Evolutionary conservation across 1,140 invertebrate genomes (phyloP), one percentile per base, ranked within the genome.

Genomic region (Ruditapes philippinarum): DNA sequence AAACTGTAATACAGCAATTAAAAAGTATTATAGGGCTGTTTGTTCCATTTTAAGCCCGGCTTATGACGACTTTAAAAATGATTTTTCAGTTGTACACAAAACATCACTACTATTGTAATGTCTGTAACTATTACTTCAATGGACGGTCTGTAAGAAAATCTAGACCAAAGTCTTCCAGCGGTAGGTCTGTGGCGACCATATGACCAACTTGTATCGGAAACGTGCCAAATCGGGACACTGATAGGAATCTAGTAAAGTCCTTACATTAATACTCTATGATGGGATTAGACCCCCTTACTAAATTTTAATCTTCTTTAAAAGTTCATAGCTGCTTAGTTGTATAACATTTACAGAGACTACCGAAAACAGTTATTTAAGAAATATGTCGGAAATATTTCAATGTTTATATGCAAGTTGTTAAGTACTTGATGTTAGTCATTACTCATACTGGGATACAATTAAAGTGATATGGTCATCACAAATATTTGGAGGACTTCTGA

Each of bases 281-380:
- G 31, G 79, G 54, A 81, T 81, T 81, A 81, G 33, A 62, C 79
- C 79, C 51, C 79, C 54, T 81, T 81, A 36, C 60, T 42, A 42
- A 60, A 62, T 40, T 57, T 54, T 81, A 81, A 81, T 81, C 79
- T 81, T 60, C 79, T 81, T 81, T 40, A 40, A 40, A 62, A 62
- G 79, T 65, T 81, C 60, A 81, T 60, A 54, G 54, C 36, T 25
- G 22, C 28, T 40, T 57, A 42, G 49, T 81, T 62, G 45, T 49
- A 28, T 78, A 81, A 81, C n/a, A 81, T 28, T 25, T 62, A 65
- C 38, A 42, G 76, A 57, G 51, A 42, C 36, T 62, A 62, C 25
- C 0, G 31, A 45, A 54, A 3, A 33, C 22, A 62, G 57, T 42
- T 81, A 81, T 81, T 81, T 14, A 62, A n/a, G 51, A 81, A 62